These are phyloP conservation scores for Papilio gigon DNA, from an alignment of 2,888 invertebrate genomes.

Conservation along the genomic window DNA sequence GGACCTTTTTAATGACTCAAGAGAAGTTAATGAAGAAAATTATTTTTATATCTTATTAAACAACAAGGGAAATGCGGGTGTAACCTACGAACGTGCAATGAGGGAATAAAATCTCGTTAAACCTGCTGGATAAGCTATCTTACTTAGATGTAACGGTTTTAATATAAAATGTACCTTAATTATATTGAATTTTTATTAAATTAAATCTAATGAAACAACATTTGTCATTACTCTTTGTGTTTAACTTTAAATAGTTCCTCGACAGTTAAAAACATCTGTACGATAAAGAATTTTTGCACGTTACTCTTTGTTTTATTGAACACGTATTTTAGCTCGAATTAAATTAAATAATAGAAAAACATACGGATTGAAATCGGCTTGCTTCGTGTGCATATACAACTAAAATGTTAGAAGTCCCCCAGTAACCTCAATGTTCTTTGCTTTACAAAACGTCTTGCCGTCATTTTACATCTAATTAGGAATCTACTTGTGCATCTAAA, in stretches of 20 bases:
- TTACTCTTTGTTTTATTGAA: no score
- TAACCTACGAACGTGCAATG: constrained; percentile 14
- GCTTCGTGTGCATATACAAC: not conserved
- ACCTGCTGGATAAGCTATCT: constrained; percentile 29
- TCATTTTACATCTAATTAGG: not conserved
- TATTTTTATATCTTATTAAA: constrained; percentile 30
- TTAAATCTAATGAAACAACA: not conserved
- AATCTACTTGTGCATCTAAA: not conserved
- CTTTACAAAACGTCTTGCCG: not conserved
- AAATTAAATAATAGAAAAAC: no score
- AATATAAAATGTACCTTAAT: constrained; percentile 23
- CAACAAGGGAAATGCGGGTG: constrained; percentile 17
- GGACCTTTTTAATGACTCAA: not conserved
- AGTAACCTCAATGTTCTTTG: not conserved
- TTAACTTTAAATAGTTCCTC: no score
- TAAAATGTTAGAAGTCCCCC: not conserved
- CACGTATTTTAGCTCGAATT: no score
- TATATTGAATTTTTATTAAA: constrained; percentile 2
- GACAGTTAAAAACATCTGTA: no score
- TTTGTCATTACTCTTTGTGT: not conserved
- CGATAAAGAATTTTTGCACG: no score
- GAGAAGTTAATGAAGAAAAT: constrained; percentile 25
- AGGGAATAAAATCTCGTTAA: constrained; percentile 35
- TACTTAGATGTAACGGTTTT: constrained; percentile 27
- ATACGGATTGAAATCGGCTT: not conserved